These are phyloP conservation scores for Nothobranchius furzeri DNA, from an alignment of 2,113 vertebrate genomes.

Conservation along the genomic window DNA sequence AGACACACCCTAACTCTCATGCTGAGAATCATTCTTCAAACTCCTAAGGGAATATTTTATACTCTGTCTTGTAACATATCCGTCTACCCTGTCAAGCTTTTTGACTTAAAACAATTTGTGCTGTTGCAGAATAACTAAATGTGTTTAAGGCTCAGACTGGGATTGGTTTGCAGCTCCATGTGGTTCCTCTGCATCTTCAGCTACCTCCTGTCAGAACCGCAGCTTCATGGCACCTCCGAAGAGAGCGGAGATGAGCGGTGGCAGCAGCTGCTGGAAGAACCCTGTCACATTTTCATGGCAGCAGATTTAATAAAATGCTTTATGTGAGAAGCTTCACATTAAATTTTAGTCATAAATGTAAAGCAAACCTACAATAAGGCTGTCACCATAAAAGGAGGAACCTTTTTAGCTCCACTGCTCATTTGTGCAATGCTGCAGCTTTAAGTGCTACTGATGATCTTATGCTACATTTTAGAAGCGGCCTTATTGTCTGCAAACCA, in stretches of 20 bases:
- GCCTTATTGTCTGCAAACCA: not conserved
- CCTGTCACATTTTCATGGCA: slow-evolving; percentile 17
- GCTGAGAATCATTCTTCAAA: not conserved
- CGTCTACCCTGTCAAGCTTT: too few relatives aligned
- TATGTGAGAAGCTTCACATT: not conserved
- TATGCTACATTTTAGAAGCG: not conserved
- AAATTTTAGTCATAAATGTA: not conserved
- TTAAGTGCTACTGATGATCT: not conserved
- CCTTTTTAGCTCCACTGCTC: not conserved
- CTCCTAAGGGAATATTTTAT: too few relatives aligned
- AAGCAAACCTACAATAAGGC: not conserved
- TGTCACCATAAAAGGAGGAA: not conserved
- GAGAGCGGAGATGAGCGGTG: slow-evolving; percentile 35
- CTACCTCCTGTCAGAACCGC: slow-evolving; percentile 7
- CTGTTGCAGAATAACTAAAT: slow-evolving; percentile 19
- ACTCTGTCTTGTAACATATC: too few relatives aligned
- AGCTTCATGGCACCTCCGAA: slow-evolving; percentile 19
- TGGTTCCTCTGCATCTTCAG: slow-evolving; percentile 13
- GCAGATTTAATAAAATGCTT: slow-evolving; percentile 11
- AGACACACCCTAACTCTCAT: not conserved
- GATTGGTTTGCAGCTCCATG: slow-evolving; percentile 15
- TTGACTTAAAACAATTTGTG: not conserved
- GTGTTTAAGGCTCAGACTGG: slow-evolving; percentile 9
- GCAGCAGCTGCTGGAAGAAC: slow-evolving; percentile 45
- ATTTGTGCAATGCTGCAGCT: not conserved